Base-by-base conservation (phyloP, 2,113 vertebrate species). In the Ceyx cyanopectus region DNA sequence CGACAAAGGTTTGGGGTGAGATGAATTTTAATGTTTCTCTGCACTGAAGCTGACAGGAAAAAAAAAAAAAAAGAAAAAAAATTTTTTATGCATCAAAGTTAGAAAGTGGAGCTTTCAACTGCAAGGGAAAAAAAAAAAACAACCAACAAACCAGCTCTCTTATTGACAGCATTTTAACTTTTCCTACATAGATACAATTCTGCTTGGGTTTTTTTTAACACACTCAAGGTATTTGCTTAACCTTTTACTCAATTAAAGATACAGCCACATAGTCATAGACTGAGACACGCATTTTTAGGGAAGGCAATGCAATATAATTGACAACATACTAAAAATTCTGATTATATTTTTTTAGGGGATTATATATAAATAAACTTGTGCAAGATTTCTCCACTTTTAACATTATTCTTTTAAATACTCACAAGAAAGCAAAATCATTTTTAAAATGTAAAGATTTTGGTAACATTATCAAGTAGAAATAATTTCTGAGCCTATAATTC, bases 21-120 rank as follows among this genome's bases (percentile, higher is more conserved):
- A 96, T 97, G 93, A 97, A 97, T 98, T 97, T 97, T 97, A 97
- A 97, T 97, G 93, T 93, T 97, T 94, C 93, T 97, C 96, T 91
- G 89, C 78, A 85, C 92, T 97, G 87, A 97, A 97, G 95, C 94
- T 97, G 96, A 96, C 94, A 95, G 96, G 97, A 95, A 94, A 95
- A 94, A 83, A 94, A 78, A 61, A 37, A 70, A 23, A 48, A 48
- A 23, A 48, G 10, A 48, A 48, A 87, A 83, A 50, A 83, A 94
- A 74, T 65, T 85, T 92, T 97, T 96, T 94, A 96, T 95, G 95
- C 90, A 92, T 96, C 86, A 95, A 94, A 95, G 92, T 95, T 95
- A 81, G 82, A 95, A 97, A 97, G 51, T 30, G 62, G 50, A 95
- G 72, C 84, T 97, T 96, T 94, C 93, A 81, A 95, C 93, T 93